A percentile compares a stretch with the other conserved stretches of the same genome.
phyloP scores from a whole-genome alignment of 1,140 invertebrate species.

The Olivierus martensii region DNA sequence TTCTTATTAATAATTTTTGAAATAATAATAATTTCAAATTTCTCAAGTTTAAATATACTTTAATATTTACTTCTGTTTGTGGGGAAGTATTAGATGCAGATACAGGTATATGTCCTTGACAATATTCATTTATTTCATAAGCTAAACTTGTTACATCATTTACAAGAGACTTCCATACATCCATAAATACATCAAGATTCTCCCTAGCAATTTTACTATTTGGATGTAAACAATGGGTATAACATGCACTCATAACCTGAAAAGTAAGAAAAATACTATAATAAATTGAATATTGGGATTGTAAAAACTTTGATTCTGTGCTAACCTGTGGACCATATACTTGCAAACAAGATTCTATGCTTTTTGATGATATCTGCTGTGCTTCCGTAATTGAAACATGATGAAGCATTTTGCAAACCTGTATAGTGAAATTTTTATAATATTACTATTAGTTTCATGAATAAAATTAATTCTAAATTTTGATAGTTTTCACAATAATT shows the following conservation, averaged over 20 bases:
- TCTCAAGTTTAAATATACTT: no score
- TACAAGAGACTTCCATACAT: slow-evolving; percentile 91
- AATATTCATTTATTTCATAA: slow-evolving; percentile 77
- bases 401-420: slow-evolving; percentile 91
- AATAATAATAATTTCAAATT: no score
- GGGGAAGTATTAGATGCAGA: no score
- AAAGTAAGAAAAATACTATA: slow-evolving; percentile 5
- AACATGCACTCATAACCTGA: slow-evolving; percentile 83
- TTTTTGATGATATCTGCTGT: slow-evolving; percentile 83
- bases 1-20: no score
- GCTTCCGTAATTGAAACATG: slow-evolving; percentile 89
- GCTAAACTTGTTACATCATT: slow-evolving; percentile 68
- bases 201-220: slow-evolving; percentile 90
- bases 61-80: no score
- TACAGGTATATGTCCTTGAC: slow-evolving; percentile 32
- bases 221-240: slow-evolving; percentile 79
- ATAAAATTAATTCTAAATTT: no score
- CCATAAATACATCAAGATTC: slow-evolving; percentile 93
- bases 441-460: no score
- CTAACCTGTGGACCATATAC: slow-evolving; percentile 48
- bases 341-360: slow-evolving; percentile 83
- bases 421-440: no score
- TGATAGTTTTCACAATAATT: not conserved
- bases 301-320: not conserved
- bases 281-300: not conserved